Evolutionary conservation across 2,113 vertebrate genomes (phyloP).

Genomic region (Vanacampus margaritifer): DNA sequence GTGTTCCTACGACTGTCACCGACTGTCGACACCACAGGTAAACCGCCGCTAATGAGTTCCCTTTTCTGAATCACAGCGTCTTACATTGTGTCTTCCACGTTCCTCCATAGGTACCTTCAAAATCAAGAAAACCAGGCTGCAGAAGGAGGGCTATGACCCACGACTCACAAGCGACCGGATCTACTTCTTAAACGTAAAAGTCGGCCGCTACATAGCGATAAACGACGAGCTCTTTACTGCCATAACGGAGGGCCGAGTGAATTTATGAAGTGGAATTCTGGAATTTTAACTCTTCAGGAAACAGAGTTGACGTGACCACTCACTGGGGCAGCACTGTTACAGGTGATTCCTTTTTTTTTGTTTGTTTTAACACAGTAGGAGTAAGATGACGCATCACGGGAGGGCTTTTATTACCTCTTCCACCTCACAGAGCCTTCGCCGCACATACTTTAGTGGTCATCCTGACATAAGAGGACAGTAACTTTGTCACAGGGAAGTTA

Average conservation of each 20-base stretch:
- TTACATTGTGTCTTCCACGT: neutral
- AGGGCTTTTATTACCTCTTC: conserved; percentile 25
- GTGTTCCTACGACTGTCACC: conserved; percentile 86
- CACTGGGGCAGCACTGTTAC: conserved; percentile 42
- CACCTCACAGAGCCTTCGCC: conserved; percentile 37
- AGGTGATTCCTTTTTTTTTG: conserved; percentile 11
- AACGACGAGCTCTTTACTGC: conserved; percentile 71
- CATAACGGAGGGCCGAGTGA: conserved; percentile 72
- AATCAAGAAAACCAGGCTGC: conserved; percentile 89
- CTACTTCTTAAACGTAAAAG: conserved; percentile 82
- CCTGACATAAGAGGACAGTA: neutral
- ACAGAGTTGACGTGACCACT: conserved; percentile 31
- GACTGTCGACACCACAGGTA: conserved; percentile 86
- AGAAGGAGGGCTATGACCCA: conserved; percentile 82
- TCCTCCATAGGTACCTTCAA: conserved; percentile 83
- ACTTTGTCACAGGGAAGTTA: neutral
- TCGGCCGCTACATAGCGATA: conserved; percentile 74
- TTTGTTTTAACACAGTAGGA: conserved; percentile 55
- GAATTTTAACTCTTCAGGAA: conserved; percentile 37
- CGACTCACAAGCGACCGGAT: conserved; percentile 79
- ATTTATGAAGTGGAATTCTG: conserved; percentile 65
- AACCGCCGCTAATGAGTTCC: neutral
- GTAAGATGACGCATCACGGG: conserved; percentile 33
- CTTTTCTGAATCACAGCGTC: neutral
- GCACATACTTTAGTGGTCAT: conserved; percentile 27